A percentile compares a stretch with the other conserved stretches of the same genome.
Evolutionary conservation across 2,113 vertebrate genomes (phyloP).

Genomic region (Urocolius indicus): DNA sequence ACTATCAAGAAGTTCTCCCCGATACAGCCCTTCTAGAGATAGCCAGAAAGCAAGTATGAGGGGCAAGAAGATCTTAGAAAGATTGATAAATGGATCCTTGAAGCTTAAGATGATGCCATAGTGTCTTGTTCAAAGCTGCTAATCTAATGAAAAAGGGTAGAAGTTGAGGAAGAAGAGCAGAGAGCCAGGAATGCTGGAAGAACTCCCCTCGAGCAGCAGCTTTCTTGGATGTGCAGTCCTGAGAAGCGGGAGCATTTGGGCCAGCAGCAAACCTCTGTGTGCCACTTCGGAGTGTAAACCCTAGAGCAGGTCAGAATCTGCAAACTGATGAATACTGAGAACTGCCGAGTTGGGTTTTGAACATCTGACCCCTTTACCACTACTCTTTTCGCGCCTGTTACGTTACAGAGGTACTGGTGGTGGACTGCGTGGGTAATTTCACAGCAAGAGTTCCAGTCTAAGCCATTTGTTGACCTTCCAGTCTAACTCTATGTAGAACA

Average conservation of each 20-base stretch:
- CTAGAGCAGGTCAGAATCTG: neutral
- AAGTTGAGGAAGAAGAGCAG: neutral
- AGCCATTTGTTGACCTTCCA: conserved; percentile 24
- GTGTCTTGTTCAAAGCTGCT: neutral
- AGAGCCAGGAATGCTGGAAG: neutral
- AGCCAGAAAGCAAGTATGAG: neutral
- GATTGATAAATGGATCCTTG: neutral
- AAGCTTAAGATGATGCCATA: neutral
- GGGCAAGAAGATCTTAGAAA: neutral
- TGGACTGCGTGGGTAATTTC: neutral
- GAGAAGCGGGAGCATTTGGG: neutral
- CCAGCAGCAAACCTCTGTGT: neutral
- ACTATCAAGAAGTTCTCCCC: neutral
- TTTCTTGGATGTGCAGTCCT: neutral
- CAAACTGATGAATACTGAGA: neutral
- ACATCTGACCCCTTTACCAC: conserved; percentile 3
- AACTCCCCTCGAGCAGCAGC: neutral
- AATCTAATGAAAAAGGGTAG: neutral
- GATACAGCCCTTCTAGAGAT: neutral
- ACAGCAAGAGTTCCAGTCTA: conserved; percentile 19
- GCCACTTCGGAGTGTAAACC: neutral
- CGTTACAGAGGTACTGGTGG: neutral
- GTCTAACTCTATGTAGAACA: conserved; percentile 1
- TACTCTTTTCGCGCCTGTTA: neutral
- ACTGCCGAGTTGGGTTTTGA: neutral